Conservation (phyloP, 2,888 invertebrate genomes). For the Aspidiotus rigidus region DNA sequence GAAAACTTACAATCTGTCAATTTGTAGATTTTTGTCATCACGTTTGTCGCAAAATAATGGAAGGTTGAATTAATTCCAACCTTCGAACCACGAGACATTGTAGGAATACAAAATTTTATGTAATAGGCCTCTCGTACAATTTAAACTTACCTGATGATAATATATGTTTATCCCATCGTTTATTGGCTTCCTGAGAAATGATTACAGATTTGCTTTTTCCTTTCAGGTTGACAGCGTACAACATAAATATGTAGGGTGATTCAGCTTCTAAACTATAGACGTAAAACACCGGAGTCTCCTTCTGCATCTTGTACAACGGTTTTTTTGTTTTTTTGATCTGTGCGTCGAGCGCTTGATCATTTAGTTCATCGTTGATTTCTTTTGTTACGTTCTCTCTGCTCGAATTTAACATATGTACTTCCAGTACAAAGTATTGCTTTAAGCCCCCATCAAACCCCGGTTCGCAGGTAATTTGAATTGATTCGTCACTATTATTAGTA, state of each 20-base stretch:
- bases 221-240: slow-evolving; percentile 72
- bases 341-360: slow-evolving; percentile 40
- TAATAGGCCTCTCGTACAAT: too few relatives aligned
- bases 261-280: slow-evolving; percentile 60
- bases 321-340: slow-evolving; percentile 47
- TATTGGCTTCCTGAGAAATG: slow-evolving; percentile 42
- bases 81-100: too few relatives aligned
- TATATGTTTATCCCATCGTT: slow-evolving; percentile 3
- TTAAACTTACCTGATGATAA: slow-evolving; percentile 22
- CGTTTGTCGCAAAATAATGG: too few relatives aligned
- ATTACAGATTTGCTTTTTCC: slow-evolving; percentile 68
- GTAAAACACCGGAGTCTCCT: slow-evolving; percentile 37
- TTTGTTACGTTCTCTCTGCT: slow-evolving; percentile 42
- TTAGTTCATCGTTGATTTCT: slow-evolving; percentile 38
- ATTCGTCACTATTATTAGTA: slow-evolving; percentile 52
- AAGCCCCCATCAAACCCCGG: slow-evolving; percentile 74
- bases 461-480: slow-evolving; percentile 60
- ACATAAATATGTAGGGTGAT: slow-evolving; percentile 64
- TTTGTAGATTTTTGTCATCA: too few relatives aligned
- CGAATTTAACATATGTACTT: slow-evolving; percentile 47
- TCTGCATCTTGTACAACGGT: slow-evolving; percentile 54
- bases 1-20: too few relatives aligned
- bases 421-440: slow-evolving; percentile 70
- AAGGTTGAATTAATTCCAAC: too few relatives aligned
- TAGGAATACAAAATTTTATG: too few relatives aligned